These are phyloP conservation scores for Bombus sibiricus DNA, from an alignment of 1,140 invertebrate species.

Conservation along the genomic window DNA sequence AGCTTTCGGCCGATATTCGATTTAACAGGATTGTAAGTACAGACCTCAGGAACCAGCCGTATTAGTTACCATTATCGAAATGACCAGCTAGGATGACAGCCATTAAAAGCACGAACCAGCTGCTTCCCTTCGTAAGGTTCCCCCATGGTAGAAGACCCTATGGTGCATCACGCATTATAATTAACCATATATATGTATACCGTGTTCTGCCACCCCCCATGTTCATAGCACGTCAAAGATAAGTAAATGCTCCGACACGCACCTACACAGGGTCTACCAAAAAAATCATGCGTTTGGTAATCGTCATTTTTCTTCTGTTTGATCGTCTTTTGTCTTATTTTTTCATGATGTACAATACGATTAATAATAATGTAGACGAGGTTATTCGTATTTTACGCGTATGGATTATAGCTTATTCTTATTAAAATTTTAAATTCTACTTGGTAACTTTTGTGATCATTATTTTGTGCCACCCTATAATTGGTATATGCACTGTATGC, in stretches of 20 bases:
- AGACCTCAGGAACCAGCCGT: not conserved
- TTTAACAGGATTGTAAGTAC: constrained; percentile 44
- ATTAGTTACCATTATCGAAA: constrained; percentile 68
- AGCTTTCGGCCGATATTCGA: constrained; percentile 45
- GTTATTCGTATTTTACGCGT: not conserved
- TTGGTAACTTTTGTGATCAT: not conserved
- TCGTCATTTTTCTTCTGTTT: no score
- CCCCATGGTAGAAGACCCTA: constrained; percentile 58
- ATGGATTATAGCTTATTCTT: not conserved
- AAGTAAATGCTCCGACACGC: constrained; percentile 53
- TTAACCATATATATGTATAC: constrained; percentile 60
- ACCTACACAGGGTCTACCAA: constrained; percentile 33
- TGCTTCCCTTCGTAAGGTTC: constrained; percentile 56
- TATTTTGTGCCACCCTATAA: not conserved
- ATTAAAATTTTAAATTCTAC: not conserved
- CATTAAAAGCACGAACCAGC: constrained; percentile 65
- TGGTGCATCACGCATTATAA: constrained; percentile 62
- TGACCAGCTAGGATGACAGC: constrained; percentile 68
- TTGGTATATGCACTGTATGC: not conserved
- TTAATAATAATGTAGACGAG: not conserved
- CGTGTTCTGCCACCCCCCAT: constrained; percentile 58
- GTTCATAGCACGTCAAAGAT: constrained; percentile 44
- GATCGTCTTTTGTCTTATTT: not conserved
- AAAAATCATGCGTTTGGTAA: not conserved
- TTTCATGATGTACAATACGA: not conserved